These are phyloP conservation scores for Sebastes paucispinis DNA, from an alignment of 2,797 vertebrate species.

Conservation along the genomic window DNA sequence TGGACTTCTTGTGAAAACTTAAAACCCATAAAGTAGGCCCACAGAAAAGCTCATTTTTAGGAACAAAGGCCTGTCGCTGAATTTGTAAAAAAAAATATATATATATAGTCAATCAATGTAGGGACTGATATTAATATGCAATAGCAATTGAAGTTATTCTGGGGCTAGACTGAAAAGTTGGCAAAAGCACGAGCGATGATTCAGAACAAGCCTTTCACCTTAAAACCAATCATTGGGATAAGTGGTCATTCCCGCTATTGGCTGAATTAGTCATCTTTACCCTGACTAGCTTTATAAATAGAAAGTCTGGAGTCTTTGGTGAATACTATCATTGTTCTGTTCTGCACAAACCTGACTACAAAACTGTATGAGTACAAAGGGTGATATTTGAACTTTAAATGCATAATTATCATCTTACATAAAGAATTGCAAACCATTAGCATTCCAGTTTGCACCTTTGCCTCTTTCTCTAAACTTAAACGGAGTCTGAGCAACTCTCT, in stretches of 20 bases:
- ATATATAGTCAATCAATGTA: background rate
- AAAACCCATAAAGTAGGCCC: background rate
- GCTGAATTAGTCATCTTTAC: background rate
- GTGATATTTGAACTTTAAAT: background rate
- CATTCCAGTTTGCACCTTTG: background rate
- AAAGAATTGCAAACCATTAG: background rate
- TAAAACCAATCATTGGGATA: background rate
- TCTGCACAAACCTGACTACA: background rate
- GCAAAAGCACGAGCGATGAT: background rate
- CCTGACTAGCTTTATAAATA: background rate
- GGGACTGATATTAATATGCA: background rate
- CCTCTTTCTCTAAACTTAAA: background rate
- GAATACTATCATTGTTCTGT: background rate
- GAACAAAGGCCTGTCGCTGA: background rate
- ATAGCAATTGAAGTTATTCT: background rate
- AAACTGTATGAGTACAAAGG: background rate
- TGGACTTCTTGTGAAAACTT: slow-evolving; percentile 1
- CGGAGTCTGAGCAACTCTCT: background rate
- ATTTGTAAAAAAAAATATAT: background rate
- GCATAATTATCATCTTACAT: background rate
- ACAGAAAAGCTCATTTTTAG: background rate
- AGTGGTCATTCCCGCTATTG: background rate
- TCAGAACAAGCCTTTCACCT: background rate
- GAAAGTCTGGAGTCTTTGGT: background rate
- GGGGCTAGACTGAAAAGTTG: background rate